Conservation (phyloP, 2,888 invertebrate genomes). For the Endomychus coccineus region DNA sequence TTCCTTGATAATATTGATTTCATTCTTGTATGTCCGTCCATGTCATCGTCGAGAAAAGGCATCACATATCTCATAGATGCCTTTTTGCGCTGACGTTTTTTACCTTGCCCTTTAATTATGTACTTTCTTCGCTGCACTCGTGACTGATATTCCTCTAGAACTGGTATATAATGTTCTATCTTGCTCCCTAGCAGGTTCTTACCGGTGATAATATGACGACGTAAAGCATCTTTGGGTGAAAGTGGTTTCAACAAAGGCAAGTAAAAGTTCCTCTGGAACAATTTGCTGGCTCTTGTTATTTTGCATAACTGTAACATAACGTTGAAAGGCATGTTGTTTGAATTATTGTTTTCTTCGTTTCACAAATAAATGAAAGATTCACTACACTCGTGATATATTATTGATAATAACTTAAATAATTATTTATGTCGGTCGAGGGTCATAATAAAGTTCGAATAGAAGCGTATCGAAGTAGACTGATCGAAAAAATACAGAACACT, state of each 20-base stretch:
- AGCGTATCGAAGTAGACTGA: slow-evolving; percentile 15
- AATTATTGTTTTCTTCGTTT: too few relatives aligned
- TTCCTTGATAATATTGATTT: slow-evolving; percentile 47
- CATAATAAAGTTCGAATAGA: slow-evolving; percentile 12
- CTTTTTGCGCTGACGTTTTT: slow-evolving; percentile 37
- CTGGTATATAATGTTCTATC: slow-evolving; percentile 73
- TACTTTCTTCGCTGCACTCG: slow-evolving; percentile 34
- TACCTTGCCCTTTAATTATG: slow-evolving; percentile 36
- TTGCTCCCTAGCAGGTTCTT: slow-evolving; percentile 63
- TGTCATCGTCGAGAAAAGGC: slow-evolving; percentile 37
- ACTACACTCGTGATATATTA: neutral
- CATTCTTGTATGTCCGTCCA: slow-evolving; percentile 36
- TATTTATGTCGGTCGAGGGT: slow-evolving; percentile 9
- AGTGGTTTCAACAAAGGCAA: slow-evolving; percentile 74
- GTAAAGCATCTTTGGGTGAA: slow-evolving; percentile 74
- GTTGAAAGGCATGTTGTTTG: slow-evolving; percentile 41
- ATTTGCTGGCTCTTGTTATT: slow-evolving; percentile 72
- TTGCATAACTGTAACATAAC: slow-evolving; percentile 64
- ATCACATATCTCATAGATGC: slow-evolving; percentile 35
- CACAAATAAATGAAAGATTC: slow-evolving; percentile 2
- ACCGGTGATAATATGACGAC: slow-evolving; percentile 71
- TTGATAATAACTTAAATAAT: slow-evolving; percentile 6
- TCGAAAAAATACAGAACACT: slow-evolving; percentile 8
- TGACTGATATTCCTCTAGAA: slow-evolving; percentile 49
- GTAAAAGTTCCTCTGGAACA: slow-evolving; percentile 75